phyloP scores from a whole-genome alignment of 2,797 vertebrate genomes.

The Enteromius viviparus region DNA sequence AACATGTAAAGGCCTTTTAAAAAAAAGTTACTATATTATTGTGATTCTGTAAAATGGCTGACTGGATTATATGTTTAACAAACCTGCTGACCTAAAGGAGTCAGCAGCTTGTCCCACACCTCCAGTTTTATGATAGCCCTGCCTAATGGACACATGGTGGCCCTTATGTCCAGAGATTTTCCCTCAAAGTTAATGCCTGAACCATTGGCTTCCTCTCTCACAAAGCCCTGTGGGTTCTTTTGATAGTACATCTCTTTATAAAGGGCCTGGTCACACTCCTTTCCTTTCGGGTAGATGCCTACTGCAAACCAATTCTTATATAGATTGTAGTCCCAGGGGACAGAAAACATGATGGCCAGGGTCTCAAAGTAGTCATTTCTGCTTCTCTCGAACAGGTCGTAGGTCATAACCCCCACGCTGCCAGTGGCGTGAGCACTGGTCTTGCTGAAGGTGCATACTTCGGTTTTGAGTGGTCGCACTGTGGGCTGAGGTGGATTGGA shows the following conservation, averaged over 20 bases:
- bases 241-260: conserved; percentile 78
- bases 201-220: conserved; percentile 70
- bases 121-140: conserved; percentile 75
- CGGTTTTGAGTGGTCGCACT: conserved; percentile 68
- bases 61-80: conserved; percentile 45
- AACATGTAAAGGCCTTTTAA: not conserved
- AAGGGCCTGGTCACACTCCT: conserved; percentile 67
- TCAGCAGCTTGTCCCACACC: conserved; percentile 76
- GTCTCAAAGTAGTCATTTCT: conserved; percentile 66
- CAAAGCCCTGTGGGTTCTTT: conserved; percentile 67
- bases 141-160: conserved; percentile 73
- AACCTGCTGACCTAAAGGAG: conserved; percentile 49
- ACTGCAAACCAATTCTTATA: conserved; percentile 75
- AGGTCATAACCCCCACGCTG: conserved; percentile 74
- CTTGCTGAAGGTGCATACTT: conserved; percentile 76
- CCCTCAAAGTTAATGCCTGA: conserved; percentile 72
- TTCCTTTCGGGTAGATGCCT: conserved; percentile 68
- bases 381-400: conserved; percentile 67
- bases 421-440: conserved; percentile 59
- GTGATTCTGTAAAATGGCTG: conserved; percentile 7
- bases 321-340: conserved; percentile 76
- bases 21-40: not conserved
- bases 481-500: conserved; percentile 76
- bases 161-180: conserved; percentile 68
- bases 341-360: conserved; percentile 75